Conservation (phyloP, 2,888 invertebrate species). For the Euclidia mi region DNA sequence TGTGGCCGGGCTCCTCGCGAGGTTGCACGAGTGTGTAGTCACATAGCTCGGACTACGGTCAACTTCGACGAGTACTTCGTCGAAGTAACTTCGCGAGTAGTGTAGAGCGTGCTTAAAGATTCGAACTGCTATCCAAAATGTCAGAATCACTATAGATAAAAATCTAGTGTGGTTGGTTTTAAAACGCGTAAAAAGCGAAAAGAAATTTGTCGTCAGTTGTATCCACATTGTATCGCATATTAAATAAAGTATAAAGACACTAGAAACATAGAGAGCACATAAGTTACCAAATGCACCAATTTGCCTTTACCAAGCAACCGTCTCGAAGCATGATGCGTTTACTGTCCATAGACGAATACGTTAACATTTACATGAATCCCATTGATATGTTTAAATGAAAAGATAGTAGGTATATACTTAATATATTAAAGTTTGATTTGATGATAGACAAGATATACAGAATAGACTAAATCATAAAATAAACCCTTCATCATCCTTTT, state of each 20-base stretch:
- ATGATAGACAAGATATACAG: constrained; percentile 38
- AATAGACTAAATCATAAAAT: no score
- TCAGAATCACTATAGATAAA: no score
- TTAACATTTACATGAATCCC: constrained; percentile 38
- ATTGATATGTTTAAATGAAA: constrained; percentile 5
- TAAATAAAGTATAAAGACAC: constrained; percentile 53
- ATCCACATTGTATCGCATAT: constrained; percentile 50
- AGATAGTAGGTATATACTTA: not conserved
- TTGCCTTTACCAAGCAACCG: constrained; percentile 78
- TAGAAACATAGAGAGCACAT: constrained; percentile 66
- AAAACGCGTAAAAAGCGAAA: not conserved
- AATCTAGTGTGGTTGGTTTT: not conserved
- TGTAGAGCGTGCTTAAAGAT: no score
- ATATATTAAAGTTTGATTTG: constrained; percentile 9
- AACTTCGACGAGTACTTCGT: no score
- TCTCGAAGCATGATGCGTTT: constrained; percentile 77
- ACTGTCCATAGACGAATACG: constrained; percentile 62
- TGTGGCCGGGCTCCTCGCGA: no score
- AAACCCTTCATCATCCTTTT: no score
- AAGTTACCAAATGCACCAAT: constrained; percentile 79
- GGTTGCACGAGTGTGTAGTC: no score
- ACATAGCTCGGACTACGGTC: no score
- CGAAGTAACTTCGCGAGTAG: no score
- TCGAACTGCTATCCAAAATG: no score
- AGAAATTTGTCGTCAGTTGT: constrained; percentile 35